These are phyloP conservation scores for Hormiphora californensis DNA, from an alignment of 37 sponge, comb jelly and placozoan species.

Conservation along the genomic window DNA sequence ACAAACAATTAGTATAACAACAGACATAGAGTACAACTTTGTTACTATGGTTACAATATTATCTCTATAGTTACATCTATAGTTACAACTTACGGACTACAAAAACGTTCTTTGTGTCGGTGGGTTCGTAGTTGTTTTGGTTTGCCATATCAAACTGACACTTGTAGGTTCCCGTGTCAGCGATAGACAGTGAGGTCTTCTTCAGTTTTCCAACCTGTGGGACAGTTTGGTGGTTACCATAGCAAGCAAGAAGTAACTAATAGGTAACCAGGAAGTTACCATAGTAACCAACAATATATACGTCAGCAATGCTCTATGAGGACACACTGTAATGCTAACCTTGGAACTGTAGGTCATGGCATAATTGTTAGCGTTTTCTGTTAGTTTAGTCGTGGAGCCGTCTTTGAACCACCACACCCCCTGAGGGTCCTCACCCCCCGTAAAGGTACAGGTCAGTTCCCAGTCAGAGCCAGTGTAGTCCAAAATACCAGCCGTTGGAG, in stretches of 20 bases:
- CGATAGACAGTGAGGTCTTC: background rate
- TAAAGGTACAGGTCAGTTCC: slow-evolving; percentile 11
- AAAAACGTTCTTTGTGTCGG: background rate
- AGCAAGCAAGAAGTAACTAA: too few relatives aligned
- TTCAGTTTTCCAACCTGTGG: too few relatives aligned
- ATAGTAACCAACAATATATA: too few relatives aligned
- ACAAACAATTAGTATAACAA: too few relatives aligned
- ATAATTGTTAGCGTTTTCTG: background rate
- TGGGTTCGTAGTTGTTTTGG: background rate
- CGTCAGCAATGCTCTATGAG: too few relatives aligned
- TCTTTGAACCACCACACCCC: background rate
- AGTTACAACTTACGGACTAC: background rate
- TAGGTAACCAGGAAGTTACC: too few relatives aligned
- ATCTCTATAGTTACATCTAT: background rate
- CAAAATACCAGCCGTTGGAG: too few relatives aligned
- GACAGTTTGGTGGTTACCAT: too few relatives aligned
- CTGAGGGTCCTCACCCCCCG: background rate
- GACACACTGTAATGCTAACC: too few relatives aligned
- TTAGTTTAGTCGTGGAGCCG: background rate
- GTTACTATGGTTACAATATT: too few relatives aligned
- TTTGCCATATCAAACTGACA: background rate
- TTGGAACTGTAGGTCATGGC: background rate
- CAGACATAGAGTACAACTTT: too few relatives aligned
- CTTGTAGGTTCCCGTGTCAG: background rate
- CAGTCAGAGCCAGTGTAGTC: too few relatives aligned